Evolutionary conservation across 2,888 invertebrate species (phyloP), one percentile per base, ranked within the genome.

Genomic region (Cheilosia impressa): DNA sequence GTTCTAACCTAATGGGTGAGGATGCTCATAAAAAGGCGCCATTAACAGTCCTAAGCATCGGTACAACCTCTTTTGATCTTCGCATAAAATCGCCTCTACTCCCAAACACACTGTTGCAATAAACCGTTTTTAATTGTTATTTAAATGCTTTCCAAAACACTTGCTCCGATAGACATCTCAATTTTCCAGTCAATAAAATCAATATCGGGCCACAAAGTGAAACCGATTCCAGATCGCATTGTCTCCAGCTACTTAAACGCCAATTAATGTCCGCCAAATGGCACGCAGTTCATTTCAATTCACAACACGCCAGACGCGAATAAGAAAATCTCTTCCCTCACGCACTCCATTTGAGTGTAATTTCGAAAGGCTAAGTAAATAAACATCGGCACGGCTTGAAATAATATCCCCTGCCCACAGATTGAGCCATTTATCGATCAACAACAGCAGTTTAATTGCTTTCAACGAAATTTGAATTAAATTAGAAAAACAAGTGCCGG

Each of bases 361-460:
- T 65, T 68, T 38, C 57, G 22, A 41, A 9, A 27, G 53, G 55
- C 52, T 53, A 84, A 80, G 58, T 84, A 84, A 84, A 84, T 69
- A 84, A 79, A 84, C 66, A 38, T 45, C 69, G 41, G n/a, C 73
- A 47, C 47, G 22, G 65, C 69, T 66, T 71, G 50, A 55, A 75
- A 69, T 34, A 84, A 79, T 63, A 73, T 63, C 58, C 69, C 73
- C 58, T 57, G 45, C 83, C 79, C 63, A 66, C 80, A 47, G 41
- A 71, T 75, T 60, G 65, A 69, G 10, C 80, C 65, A 66, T 84
- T 80, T 69, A 71, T 80, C 75, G 69, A 80, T 84, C 80, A 84
- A 50, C 84, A 58, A 27, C 80, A 69, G 47, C 75, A 71, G 65
- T 84, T 76, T 76, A 84, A 75, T 84, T 66, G 84, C 75, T 84